phyloP scores from a whole-genome alignment of 2,888 invertebrate genomes.

The Halocaridina rubra region DNA sequence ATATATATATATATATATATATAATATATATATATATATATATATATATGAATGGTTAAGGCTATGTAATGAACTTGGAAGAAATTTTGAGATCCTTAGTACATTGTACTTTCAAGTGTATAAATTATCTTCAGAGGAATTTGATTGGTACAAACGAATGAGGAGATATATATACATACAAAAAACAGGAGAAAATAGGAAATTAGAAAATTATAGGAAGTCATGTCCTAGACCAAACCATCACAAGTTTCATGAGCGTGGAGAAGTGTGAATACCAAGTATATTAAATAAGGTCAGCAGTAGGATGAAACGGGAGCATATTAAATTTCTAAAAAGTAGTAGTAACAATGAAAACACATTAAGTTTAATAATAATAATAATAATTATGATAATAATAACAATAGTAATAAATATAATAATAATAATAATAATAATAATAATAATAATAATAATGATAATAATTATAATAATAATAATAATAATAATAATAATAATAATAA shows the following conservation, averaged over 20 bases:
- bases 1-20: background rate
- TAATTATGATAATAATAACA: background rate
- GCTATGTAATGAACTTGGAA: too few relatives aligned
- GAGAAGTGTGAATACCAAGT: too few relatives aligned
- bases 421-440: background rate
- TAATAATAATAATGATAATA: background rate
- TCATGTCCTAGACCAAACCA: too few relatives aligned
- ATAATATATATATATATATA: background rate
- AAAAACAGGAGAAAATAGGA: background rate
- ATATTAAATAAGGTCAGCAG: too few relatives aligned
- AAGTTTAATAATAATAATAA: too few relatives aligned
- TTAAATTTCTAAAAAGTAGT: too few relatives aligned
- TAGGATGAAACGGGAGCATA: too few relatives aligned
- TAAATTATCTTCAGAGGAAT: background rate
- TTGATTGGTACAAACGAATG: background rate
- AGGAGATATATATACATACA: background rate
- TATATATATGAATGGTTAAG: background rate
- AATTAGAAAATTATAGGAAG: too few relatives aligned
- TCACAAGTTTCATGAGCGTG: too few relatives aligned
- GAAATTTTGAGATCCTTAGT: too few relatives aligned
- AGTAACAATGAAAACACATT: too few relatives aligned
- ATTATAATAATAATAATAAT: background rate
- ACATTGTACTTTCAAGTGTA: too few relatives aligned
- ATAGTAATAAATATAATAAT: background rate
- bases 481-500: background rate